phyloP scores from a whole-genome alignment of 2,113 vertebrate species.

The Centropus unirufus region DNA sequence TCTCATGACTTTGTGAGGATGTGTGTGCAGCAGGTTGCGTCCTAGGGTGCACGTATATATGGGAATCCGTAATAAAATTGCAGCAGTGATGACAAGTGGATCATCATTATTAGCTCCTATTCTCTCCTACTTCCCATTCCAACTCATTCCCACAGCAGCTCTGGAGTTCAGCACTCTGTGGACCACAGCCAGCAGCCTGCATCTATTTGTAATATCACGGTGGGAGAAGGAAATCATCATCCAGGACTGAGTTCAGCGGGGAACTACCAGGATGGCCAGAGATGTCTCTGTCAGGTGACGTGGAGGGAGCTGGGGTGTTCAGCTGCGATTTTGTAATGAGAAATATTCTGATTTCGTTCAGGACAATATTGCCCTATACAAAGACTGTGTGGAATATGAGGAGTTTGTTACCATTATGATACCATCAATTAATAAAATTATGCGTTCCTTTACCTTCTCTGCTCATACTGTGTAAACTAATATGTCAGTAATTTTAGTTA shows the following conservation, averaged over 20 bases:
- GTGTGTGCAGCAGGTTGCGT: background rate
- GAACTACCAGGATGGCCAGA: background rate
- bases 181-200: background rate
- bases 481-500: background rate
- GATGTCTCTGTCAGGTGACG: background rate
- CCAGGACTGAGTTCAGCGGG: background rate
- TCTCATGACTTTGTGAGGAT: background rate
- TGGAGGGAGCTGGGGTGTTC: background rate
- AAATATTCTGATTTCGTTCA: background rate
- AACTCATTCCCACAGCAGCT: background rate
- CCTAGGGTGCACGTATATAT: background rate
- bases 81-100: background rate
- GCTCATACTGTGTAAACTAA: background rate
- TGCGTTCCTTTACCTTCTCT: background rate
- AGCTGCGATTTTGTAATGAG: background rate
- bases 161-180: background rate
- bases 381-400: background rate
- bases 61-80: background rate
- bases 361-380: background rate
- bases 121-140: fast-evolving
- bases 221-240: background rate
- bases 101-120: background rate
- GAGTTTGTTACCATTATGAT: background rate
- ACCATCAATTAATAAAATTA: background rate
- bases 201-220: background rate